These are phyloP conservation scores for Ferrisia virgata DNA, from an alignment of 2,888 invertebrate species.

Conservation along the genomic window DNA sequence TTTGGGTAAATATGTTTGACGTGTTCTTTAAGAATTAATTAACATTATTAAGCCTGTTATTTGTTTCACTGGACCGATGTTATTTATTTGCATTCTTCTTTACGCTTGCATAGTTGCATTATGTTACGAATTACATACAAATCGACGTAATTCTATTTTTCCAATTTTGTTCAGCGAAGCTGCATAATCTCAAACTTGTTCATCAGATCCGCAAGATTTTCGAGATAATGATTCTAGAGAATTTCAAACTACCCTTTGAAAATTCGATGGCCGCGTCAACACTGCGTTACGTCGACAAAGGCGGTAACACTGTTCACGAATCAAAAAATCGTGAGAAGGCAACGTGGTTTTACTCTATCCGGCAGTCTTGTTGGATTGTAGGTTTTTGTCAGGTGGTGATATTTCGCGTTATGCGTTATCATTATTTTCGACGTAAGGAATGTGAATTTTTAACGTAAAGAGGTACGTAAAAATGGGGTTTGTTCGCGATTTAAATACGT, in stretches of 20 bases:
- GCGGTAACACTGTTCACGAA: background rate
- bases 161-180: too few species aligned
- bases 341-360: background rate
- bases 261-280: background rate
- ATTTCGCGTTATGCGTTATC: background rate
- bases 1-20: too few species aligned
- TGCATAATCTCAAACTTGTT: too few species aligned
- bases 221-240: too few species aligned
- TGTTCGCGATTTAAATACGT: background rate
- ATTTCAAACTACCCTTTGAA: background rate
- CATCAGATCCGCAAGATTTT: too few species aligned
- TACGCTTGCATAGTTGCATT: too few species aligned
- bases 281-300: background rate
- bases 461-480: background rate
- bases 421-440: background rate
- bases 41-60: too few species aligned
- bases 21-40: too few species aligned
- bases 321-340: background rate
- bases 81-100: too few species aligned
- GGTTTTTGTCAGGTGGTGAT: background rate
- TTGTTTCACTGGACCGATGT: too few species aligned
- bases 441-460: conserved; percentile 11
- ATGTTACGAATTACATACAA: too few species aligned
- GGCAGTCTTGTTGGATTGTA: background rate
- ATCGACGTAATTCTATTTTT: too few species aligned